Conservation (phyloP, 2,113 vertebrate species). For the Pica pica region DNA sequence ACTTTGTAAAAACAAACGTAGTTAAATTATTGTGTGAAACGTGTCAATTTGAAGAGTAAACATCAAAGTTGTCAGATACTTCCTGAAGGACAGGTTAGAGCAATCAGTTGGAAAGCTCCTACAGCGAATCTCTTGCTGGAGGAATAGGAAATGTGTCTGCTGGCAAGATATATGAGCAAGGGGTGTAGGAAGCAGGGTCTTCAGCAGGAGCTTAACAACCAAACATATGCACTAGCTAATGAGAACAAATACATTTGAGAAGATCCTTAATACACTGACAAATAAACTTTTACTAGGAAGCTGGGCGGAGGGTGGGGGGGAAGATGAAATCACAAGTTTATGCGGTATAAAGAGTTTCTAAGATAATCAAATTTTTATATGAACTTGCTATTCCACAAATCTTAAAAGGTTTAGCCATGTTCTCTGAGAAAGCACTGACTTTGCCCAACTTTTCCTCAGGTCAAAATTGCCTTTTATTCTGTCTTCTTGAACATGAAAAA, state of each 20-base stretch:
- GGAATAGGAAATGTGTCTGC: not conserved
- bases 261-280: not conserved
- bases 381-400: not conserved
- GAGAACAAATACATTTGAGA: not conserved
- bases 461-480: not conserved
- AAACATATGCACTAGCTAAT: not conserved
- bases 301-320: fast-evolving
- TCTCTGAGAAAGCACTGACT: not conserved
- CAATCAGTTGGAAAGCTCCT: not conserved
- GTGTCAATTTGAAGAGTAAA: not conserved
- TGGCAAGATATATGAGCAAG: not conserved
- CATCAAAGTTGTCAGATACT: not conserved
- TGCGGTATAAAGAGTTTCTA: not conserved
- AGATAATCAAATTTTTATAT: not conserved
- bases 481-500: not conserved
- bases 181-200: not conserved
- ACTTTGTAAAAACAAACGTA: not conserved
- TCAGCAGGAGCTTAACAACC: not conserved
- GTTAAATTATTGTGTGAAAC: not conserved
- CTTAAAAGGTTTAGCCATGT: not conserved
- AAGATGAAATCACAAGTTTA: not conserved
- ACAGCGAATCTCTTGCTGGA: not conserved
- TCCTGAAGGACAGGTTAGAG: not conserved
- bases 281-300: not conserved
- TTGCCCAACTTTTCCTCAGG: not conserved